phyloP scores from a whole-genome alignment of 2,888 invertebrate species.

The Chrysomela aeneicollis region DNA sequence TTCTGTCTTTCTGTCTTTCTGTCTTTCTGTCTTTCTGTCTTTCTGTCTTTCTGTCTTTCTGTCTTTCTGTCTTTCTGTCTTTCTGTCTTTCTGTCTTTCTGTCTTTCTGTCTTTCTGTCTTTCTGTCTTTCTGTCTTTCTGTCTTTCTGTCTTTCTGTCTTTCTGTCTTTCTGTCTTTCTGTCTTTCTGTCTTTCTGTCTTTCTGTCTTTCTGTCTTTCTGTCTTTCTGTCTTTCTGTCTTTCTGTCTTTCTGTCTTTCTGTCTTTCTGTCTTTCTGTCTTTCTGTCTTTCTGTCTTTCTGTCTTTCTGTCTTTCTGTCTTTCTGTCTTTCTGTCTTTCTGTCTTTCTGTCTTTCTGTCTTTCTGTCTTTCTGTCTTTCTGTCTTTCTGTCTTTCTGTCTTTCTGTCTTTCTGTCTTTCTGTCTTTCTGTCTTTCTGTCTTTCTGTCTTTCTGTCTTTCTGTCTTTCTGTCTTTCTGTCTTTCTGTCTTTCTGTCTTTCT shows the following conservation, averaged over 20 bases:
- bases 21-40: conserved; percentile 26
- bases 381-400: conserved; percentile 29
- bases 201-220: conserved; percentile 27
- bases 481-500: conserved; percentile 27
- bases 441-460: conserved; percentile 27
- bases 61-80: conserved; percentile 28
- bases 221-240: conserved; percentile 23
- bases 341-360: conserved; percentile 26
- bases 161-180: conserved; percentile 24
- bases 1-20: conserved; percentile 28
- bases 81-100: conserved; percentile 29
- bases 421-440: conserved; percentile 28
- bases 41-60: conserved; percentile 27
- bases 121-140: conserved; percentile 23
- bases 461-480: conserved; percentile 28
- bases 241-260: conserved; percentile 25
- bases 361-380: conserved; percentile 27
- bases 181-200: conserved; percentile 20
- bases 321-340: conserved; percentile 27
- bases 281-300: conserved; percentile 21
- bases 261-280: conserved; percentile 22
- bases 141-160: conserved; percentile 27
- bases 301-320: conserved; percentile 28
- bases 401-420: conserved; percentile 28
- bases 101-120: conserved; percentile 29